Percentiles rank a stretch among this genome's conserved stretches.
Conservation (phyloP, 2,113 vertebrate species). For the Mirounga angustirostris region DNA sequence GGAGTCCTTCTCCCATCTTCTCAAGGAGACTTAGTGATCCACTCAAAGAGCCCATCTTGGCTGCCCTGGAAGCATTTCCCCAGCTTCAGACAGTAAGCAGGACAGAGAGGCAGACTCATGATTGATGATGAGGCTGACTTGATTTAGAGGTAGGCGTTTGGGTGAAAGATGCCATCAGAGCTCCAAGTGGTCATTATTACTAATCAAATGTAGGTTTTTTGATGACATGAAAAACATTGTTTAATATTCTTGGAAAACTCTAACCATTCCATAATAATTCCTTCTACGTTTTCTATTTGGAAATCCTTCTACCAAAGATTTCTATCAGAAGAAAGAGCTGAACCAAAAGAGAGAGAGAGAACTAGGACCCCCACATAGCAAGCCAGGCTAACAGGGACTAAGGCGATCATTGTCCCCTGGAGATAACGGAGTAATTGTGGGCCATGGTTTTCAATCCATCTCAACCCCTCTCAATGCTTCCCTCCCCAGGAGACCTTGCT, state of each 20-base stretch:
- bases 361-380: neutral
- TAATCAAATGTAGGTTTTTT: neutral
- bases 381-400: neutral
- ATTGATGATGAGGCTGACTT: conserved; percentile 23
- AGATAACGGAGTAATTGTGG: no score
- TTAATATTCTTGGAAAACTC: conserved; percentile 37
- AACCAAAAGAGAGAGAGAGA: neutral
- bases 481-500: neutral
- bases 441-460: neutral
- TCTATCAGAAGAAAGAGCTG: neutral
- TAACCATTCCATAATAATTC: neutral
- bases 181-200: conserved; percentile 39
- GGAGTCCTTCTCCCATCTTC: neutral
- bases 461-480: neutral
- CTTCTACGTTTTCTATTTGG: neutral
- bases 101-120: conserved; percentile 1
- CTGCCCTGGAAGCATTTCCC: conserved; percentile 34
- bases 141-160: neutral
- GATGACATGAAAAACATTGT: neutral
- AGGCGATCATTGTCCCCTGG: neutral
- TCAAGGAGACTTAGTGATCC: neutral
- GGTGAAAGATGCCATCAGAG: conserved; percentile 53
- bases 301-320: conserved; percentile 4
- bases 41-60: neutral
- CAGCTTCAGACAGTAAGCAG: conserved; percentile 37